Conservation (phyloP, 2,113 vertebrate genomes). For the Egretta garzetta region DNA sequence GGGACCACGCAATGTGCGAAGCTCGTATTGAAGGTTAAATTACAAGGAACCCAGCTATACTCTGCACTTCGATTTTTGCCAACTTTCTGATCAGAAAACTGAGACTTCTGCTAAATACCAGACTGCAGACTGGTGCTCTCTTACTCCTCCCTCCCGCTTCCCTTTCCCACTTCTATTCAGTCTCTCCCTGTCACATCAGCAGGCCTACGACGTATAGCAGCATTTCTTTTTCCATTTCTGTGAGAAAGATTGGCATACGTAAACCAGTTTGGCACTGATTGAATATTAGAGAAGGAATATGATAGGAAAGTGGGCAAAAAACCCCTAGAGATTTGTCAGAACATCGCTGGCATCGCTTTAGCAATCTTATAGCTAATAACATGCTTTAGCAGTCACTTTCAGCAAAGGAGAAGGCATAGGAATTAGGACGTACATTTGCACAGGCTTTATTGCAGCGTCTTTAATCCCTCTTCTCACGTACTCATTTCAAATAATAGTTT, state of each 20-base stretch:
- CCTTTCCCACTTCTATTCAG: neutral
- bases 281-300: constrained; percentile 33
- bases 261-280: constrained; percentile 6
- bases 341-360: neutral
- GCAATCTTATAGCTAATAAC: neutral
- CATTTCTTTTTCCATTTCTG: constrained; percentile 18
- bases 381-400: constrained; percentile 30
- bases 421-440: neutral
- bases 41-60: neutral
- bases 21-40: neutral
- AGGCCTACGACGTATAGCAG: neutral
- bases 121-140: neutral
- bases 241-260: constrained; percentile 1
- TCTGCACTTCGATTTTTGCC: neutral
- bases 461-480: neutral
- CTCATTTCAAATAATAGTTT: neutral
- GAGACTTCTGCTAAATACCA: neutral
- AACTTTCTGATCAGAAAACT: constrained; percentile 1
- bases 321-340: neutral
- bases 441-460: neutral
- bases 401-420: constrained; percentile 8
- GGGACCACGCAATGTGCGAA: neutral
- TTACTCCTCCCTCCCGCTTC: neutral
- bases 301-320: constrained; percentile 1
- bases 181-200: neutral